Evolutionary conservation across 2,113 vertebrate genomes (phyloP), one percentile per base, ranked within the genome.

Genomic region (Hypocryptadius cinnamomeus): DNA sequence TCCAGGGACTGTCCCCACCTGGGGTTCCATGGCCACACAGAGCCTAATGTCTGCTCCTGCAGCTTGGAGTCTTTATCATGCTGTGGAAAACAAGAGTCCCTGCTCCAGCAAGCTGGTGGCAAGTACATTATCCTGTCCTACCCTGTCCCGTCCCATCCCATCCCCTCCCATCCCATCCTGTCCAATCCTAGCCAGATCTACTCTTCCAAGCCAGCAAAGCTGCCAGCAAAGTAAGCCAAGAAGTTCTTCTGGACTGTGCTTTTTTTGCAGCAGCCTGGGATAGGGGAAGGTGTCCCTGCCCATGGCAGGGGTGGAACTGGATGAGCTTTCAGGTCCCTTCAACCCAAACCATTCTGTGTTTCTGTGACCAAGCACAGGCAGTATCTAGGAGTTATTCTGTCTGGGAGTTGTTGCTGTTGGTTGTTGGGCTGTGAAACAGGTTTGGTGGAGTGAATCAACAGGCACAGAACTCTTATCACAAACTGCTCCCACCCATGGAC

Each of bases 131-230:
- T 40, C 45, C 23, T 2, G 4, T 42, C 30, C 44, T 1, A 4
- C 18, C 53, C 65, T 1, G 5, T 25, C 15, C 35, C 72, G n/a
- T n/a, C n/a, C n/a, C 7, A 25, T 11, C n/a, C 69, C 0, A 44
- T 21, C 39, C 65, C 1, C 16, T 23, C 45, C 70, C 1, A 9
- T 28, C 27, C 63, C 0, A 5, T 44, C 33, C 33, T 2, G 4
- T 25, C 57, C 59, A 0, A 22, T 42, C 44, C 37, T 0, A 30
- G 6, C 70, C 53, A 4, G 16, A 50, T 31, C 21, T 50, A 16
- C 9, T 24, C 21, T 45, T n/a, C 53, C 35, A 64, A 39, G 33
- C 37, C 8, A 69, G 14, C 20, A 25, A 83, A 82, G 24, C 8
- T 71, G 17, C 18, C 68, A 71, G 44, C 22, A 81, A 79, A 48